Evolutionary conservation across 2,113 vertebrate genomes (phyloP), one percentile per base, ranked within the genome.

Genomic region (Paramormyrops kingsleyae): DNA sequence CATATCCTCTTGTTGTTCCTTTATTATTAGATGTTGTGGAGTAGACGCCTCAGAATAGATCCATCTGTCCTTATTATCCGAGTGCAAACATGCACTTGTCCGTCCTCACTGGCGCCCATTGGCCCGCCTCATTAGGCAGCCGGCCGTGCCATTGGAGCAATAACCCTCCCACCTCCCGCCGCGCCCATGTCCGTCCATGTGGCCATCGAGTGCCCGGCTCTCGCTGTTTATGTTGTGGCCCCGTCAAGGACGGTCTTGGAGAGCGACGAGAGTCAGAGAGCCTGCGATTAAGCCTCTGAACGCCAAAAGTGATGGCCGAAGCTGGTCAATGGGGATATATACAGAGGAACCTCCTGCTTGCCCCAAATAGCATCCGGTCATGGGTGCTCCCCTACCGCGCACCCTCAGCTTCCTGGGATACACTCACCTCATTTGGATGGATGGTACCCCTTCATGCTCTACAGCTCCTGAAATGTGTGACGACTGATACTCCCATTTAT

Each of bases 1-100:
- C 86, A 80, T 83, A 89, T 89, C 90, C 85, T 89, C 89, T 88
- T 92, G 91, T 91, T 90, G 91, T 91, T 92, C 83, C 90, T 91
- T 93, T 93, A 93, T 91, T 91, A 92, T 93, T 92, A 91, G 90
- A 88, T 90, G 92, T 87, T 90, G 85, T 83, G 90, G 91, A 91
- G 92, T 92, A 92, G 77, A 49, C 77, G 17, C 80, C 92, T 92
- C 89, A 90, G 92, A 92, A 93, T 92, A 93, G 91, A 92, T 89
- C 88, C 80, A 92, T 91, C 91, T 87, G 49, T 89, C 92, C 89
- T 83, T 70, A 87, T 88, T 77, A 88, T 88, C 84, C 74, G 77
- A 56, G 56, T 53, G 70, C 89, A 89, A 53, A 84, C 50, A 88
- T 39, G 31, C 77, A 56, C 88, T 88, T 62, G 83, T 89, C 84